phyloP scores from a whole-genome alignment of 2,797 vertebrate genomes.

The Cebuella pygmaea region DNA sequence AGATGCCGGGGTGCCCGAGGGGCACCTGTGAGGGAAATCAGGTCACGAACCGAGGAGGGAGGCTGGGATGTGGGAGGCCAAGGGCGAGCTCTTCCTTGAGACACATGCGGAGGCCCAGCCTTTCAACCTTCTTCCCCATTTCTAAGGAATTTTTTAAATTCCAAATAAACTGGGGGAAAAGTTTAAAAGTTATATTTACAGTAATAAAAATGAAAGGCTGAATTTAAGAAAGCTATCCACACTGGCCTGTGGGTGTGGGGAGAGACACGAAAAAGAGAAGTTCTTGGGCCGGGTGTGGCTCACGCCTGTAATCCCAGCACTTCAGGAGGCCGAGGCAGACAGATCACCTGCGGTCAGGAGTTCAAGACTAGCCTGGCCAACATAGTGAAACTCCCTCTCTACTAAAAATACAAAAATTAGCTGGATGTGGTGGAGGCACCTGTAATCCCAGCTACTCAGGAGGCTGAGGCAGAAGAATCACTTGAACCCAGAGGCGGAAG shows the following conservation, averaged over 20 bases:
- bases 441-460: neutral
- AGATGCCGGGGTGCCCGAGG: neutral
- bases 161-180: slow-evolving; percentile 3
- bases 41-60: slow-evolving; percentile 1
- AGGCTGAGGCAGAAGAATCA: neutral
- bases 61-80: neutral
- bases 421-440: neutral
- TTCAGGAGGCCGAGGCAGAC: neutral
- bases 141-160: neutral
- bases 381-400: neutral
- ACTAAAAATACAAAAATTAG: neutral
- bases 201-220: neutral
- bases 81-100: neutral
- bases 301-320: neutral
- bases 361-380: neutral
- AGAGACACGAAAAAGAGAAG: neutral
- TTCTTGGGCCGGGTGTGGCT: too few relatives aligned
- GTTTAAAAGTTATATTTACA: neutral
- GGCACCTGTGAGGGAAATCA: neutral
- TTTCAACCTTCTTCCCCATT: neutral
- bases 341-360: neutral
- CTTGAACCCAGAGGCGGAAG: neutral
- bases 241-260: neutral
- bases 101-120: neutral
- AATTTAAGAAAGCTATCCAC: neutral